Evolutionary conservation across 1,140 invertebrate genomes (phyloP).

Genomic region (Triops longicaudatus): DNA sequence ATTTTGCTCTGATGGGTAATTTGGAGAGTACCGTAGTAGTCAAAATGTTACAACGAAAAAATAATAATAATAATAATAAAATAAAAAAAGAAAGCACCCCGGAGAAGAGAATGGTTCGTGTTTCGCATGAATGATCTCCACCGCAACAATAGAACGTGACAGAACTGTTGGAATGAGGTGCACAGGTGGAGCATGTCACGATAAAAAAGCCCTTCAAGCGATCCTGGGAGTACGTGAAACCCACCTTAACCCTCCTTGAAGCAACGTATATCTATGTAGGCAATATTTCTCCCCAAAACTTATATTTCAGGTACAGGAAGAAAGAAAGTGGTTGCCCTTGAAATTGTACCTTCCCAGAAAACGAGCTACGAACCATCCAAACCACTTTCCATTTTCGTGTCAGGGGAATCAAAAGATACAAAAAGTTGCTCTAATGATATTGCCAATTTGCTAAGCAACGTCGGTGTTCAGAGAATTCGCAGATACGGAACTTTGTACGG

Average conservation of each 20-base stretch:
- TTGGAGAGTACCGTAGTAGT: no score
- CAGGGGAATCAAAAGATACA: background rate
- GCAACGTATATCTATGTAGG: background rate
- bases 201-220: background rate
- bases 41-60: background rate
- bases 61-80: background rate
- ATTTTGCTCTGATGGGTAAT: background rate
- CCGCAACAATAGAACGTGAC: conserved; percentile 10
- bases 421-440: background rate
- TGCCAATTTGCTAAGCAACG: background rate
- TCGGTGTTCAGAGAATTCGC: no score
- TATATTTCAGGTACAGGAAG: background rate
- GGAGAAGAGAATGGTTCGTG: background rate
- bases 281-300: no score
- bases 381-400: background rate
- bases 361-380: background rate
- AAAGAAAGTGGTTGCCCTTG: background rate
- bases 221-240: background rate
- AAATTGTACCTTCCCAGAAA: background rate
- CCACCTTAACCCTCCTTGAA: background rate
- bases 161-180: background rate
- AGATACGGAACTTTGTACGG: no score
- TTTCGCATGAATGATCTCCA: background rate
- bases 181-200: background rate
- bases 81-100: background rate